A percentile compares a stretch with the other conserved stretches of the same genome.
phyloP scores from a whole-genome alignment of 2,113 vertebrate species.

The Ammospiza caudacuta region DNA sequence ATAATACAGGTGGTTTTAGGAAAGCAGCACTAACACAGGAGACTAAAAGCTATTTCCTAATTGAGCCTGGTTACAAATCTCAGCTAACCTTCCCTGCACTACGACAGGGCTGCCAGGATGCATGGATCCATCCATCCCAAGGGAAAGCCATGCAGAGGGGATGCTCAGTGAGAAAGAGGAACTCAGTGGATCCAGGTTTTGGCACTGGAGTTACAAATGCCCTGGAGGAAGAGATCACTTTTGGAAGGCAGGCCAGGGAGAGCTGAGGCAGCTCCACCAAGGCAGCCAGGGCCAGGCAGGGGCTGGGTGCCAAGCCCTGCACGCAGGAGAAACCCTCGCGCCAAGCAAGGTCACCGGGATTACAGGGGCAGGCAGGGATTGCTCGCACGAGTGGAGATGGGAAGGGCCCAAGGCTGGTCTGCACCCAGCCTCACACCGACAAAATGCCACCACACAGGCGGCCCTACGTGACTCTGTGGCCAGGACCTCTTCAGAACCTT shows the following conservation, averaged over 20 bases:
- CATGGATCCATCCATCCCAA: accelerated
- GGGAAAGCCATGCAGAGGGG: not conserved
- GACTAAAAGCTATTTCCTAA: not conserved
- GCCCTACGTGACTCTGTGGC: not conserved
- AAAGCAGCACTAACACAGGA: not conserved
- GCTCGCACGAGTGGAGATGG: not conserved
- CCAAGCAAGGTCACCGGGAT: not conserved
- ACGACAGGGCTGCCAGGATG: not conserved
- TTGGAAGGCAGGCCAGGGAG: not conserved
- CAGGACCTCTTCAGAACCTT: not conserved
- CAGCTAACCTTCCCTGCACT: not conserved
- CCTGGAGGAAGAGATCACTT: not conserved
- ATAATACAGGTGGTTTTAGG: not conserved
- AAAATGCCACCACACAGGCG: accelerated
- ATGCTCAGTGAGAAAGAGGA: not conserved
- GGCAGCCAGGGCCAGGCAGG: not conserved
- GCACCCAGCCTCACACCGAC: not conserved
- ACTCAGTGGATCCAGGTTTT: not conserved
- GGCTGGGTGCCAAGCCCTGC: not conserved
- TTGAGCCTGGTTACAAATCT: not conserved
- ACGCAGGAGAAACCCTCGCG: not conserved
- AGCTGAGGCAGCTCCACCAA: not conserved
- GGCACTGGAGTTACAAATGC: accelerated
- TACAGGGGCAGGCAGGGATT: not conserved
- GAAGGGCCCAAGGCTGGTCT: not conserved